These are phyloP conservation scores for Girardinichthys multiradiatus DNA, from an alignment of 2,113 vertebrate genomes.

Conservation along the genomic window DNA sequence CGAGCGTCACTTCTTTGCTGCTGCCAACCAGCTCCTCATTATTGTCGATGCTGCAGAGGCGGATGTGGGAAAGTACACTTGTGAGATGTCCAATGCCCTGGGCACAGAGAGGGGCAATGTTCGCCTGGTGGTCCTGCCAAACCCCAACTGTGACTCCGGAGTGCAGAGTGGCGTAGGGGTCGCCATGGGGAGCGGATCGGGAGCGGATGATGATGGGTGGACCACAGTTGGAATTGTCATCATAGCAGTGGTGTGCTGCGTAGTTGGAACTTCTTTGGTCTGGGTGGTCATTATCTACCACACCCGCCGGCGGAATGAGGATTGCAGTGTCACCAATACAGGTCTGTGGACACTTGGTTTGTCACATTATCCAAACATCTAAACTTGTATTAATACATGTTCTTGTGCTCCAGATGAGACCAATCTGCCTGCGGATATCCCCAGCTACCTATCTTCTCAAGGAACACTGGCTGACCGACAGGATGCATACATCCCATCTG, in stretches of 20 bases:
- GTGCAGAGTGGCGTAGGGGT: conserved; percentile 75
- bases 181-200: conserved; percentile 46
- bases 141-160: conserved; percentile 91
- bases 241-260: conserved; percentile 98
- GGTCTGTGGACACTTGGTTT: conserved; percentile 75
- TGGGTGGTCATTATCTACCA: conserved; percentile 99
- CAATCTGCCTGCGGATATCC: conserved; percentile 94
- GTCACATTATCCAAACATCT: neutral
- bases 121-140: conserved; percentile 87
- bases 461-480: conserved; percentile 93
- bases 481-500: conserved; percentile 90
- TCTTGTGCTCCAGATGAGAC: conserved; percentile 87
- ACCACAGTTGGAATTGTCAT: conserved; percentile 96
- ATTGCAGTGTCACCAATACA: conserved; percentile 97
- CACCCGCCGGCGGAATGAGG: conserved; percentile 91
- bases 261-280: conserved; percentile 96
- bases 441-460: conserved; percentile 95
- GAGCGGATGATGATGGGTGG: conserved; percentile 89
- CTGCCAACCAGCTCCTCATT: conserved; percentile 94
- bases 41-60: conserved; percentile 90
- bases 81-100: conserved; percentile 95
- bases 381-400: neutral
- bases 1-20: conserved; percentile 95
- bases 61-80: conserved; percentile 93
- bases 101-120: conserved; percentile 93